Evolutionary conservation across 1,140 invertebrate genomes (phyloP), one percentile per base, ranked within the genome.

Genomic region (Drosophila aff.): DNA sequence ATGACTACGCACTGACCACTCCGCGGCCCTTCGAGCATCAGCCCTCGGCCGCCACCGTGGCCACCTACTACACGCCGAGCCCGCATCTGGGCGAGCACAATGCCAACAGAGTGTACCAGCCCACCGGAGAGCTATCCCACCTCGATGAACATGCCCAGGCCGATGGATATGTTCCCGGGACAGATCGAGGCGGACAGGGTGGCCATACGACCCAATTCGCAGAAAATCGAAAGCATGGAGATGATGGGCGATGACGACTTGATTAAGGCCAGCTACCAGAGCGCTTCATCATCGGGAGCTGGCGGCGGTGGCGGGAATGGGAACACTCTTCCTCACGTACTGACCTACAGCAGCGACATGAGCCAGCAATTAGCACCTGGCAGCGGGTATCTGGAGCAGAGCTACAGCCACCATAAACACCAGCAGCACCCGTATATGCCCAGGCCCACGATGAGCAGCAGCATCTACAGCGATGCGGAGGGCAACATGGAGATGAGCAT

Each of bases 151-250:
- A 15, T 91, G 28, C 89, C 84, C 1, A 26, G 83, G 2, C 87
- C 87, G 3, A 72, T 91, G 63, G 63, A 81, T 21, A 71, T 91
- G 52, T 87, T 87, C 40, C 81, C 91, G 2, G 36, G 79, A 8
- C 79, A 76, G 7, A 71, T 91, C 36, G 75, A 91, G 31, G 44
- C 79, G 40, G 76, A 79, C 49, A 82, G 77, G 58, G 81, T 92
- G n/a, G 85, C 79, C 50, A 79, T 92, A 21, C 71, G 91, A 52
- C 91, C 91, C 46, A 92, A 92, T 83, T 82, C 86, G 46, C 82
- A 92, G 33, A 92, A 92, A 81, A 82, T 92, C 72, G 91, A 92
- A 78, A 92, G 91, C 79, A 91, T 92, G 85, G 91, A 92, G 65
- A 68, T 82, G 43, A 58, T 50, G 71, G 15, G 53, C 36, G 43